Percentiles rank a stretch among this genome's conserved stretches.
phyloP scores from a whole-genome alignment of 2,797 vertebrate genomes.

The Falco cherrug region DNA sequence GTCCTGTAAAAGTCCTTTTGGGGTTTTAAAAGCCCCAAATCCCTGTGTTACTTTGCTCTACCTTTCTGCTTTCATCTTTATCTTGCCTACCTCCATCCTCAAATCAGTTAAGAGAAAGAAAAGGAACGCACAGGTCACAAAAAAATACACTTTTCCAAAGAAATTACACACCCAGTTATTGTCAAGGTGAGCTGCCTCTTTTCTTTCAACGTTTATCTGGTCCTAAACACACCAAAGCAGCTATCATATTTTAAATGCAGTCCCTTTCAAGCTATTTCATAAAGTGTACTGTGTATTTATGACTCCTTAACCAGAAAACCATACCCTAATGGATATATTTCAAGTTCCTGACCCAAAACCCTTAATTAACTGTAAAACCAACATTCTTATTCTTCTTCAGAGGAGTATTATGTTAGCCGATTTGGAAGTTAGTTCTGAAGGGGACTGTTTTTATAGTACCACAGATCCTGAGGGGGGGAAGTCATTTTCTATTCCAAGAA shows the following conservation, averaged over 20 bases:
- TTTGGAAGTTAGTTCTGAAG: conserved; percentile 57
- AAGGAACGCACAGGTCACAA: not conserved
- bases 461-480: conserved; percentile 40
- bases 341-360: conserved; percentile 53
- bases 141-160: not conserved
- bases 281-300: conserved; percentile 44
- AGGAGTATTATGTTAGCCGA: conserved; percentile 61
- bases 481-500: conserved; percentile 69
- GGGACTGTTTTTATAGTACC: conserved; percentile 49
- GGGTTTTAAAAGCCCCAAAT: not conserved
- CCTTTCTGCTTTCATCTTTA: not conserved
- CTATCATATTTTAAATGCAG: conserved; percentile 21
- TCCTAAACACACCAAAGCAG: conserved; percentile 11
- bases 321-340: conserved; percentile 63
- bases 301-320: conserved; percentile 66
- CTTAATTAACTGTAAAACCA: conserved; percentile 62
- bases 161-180: not conserved
- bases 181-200: not conserved
- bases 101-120: not conserved
- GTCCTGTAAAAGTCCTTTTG: not conserved
- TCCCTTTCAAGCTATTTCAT: conserved; percentile 51
- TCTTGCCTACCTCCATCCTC: not conserved
- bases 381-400: conserved; percentile 65
- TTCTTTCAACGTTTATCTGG: conserved; percentile 15
- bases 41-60: not conserved